These are phyloP conservation scores for Cynopterus brachyotis DNA, from an alignment of 2,113 vertebrate genomes.

Conservation along the genomic window DNA sequence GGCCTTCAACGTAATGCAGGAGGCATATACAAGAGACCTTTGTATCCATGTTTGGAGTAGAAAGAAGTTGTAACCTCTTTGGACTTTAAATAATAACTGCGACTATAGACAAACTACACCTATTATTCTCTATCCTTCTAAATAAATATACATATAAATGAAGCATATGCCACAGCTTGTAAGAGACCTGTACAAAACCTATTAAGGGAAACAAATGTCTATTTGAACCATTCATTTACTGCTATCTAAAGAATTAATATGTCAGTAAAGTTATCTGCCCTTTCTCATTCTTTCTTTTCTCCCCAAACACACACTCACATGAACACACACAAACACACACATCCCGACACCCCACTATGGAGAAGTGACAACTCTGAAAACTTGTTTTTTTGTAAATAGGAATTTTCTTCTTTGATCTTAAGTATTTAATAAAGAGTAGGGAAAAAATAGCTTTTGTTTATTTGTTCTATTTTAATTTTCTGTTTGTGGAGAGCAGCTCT, in stretches of 20 bases:
- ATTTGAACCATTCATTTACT: conserved; percentile 64
- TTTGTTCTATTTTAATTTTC: conserved; percentile 46
- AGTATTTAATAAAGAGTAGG: conserved; percentile 5
- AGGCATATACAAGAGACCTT: conserved; percentile 48
- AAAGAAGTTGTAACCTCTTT: conserved; percentile 69
- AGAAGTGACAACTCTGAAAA: conserved; percentile 40
- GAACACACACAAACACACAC: not conserved
- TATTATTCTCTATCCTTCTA: conserved; percentile 67
- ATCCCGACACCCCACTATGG: not conserved
- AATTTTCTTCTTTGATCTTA: conserved; percentile 45
- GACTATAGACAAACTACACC: conserved; percentile 40
- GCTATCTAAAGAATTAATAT: conserved; percentile 58
- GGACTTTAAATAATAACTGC: conserved; percentile 61
- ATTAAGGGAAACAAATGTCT: conserved; percentile 71
- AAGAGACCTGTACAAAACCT: conserved; percentile 56
- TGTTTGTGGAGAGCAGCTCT: not conserved
- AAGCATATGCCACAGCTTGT: conserved; percentile 62
- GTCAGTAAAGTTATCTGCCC: conserved; percentile 52
- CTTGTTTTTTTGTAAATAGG: conserved; percentile 28
- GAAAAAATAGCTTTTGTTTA: not conserved
- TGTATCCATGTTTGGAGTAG: not conserved
- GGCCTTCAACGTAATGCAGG: not conserved
- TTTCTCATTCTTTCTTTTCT: conserved; percentile 58
- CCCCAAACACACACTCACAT: conserved; percentile 42
- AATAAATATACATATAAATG: conserved; percentile 73